A percentile compares a stretch with the other conserved stretches of the same genome.
phyloP scores from a whole-genome alignment of 2,797 vertebrate genomes.

The Fratercula arctica region DNA sequence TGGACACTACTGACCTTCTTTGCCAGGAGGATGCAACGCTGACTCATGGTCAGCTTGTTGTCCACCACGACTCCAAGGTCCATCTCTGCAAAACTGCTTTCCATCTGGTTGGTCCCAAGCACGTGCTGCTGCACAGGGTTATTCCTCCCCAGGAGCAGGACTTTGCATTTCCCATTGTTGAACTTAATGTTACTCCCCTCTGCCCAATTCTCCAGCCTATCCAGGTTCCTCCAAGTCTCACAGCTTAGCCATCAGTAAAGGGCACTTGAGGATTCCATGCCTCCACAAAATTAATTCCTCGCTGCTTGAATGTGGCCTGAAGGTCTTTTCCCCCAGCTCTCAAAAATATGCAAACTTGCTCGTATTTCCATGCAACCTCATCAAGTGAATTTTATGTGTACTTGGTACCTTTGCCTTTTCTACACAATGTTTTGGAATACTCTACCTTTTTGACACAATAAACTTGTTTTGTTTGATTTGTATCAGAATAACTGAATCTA shows the following conservation, averaged over 20 bases:
- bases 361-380: not conserved
- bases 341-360: not conserved
- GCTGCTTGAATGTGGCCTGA: not conserved
- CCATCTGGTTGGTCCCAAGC: not conserved
- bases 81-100: not conserved
- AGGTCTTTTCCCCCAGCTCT: not conserved
- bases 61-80: not conserved
- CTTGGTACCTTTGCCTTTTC: not conserved
- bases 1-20: not conserved
- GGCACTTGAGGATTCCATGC: not conserved
- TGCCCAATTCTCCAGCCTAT: not conserved
- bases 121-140: not conserved
- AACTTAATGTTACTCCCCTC: not conserved
- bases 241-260: not conserved
- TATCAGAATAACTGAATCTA: not conserved
- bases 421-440: not conserved
- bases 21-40: not conserved
- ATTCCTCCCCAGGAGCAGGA: not conserved
- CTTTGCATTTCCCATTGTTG: not conserved
- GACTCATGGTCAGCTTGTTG: not conserved
- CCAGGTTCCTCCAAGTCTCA: not conserved
- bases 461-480: not conserved
- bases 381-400: fast-evolving
- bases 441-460: not conserved
- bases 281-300: not conserved